These are phyloP conservation scores for Cygnus olor DNA, from an alignment of 2,797 vertebrate genomes.

Conservation along the genomic window DNA sequence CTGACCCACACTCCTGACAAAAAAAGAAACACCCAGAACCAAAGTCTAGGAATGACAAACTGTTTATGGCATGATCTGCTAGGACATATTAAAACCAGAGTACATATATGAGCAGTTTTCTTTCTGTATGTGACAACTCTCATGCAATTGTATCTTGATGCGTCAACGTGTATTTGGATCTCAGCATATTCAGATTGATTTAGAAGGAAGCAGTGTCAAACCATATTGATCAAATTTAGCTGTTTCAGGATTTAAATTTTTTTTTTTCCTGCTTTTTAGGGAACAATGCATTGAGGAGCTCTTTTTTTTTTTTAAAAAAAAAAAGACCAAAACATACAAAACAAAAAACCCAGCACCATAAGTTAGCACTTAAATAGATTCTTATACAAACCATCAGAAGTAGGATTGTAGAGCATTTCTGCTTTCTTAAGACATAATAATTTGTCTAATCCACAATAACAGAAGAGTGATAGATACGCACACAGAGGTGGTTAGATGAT, in stretches of 20 bases:
- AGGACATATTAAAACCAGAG: neutral
- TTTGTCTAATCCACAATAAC: neutral
- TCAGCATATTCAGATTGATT: slow-evolving; percentile 18
- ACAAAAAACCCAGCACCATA: too few relatives aligned
- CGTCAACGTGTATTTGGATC: slow-evolving; percentile 25
- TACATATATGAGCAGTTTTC: neutral
- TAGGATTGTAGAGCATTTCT: neutral
- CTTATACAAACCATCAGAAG: neutral
- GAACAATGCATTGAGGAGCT: neutral
- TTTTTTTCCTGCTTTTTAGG: neutral
- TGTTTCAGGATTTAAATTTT: neutral
- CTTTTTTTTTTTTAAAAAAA: neutral
- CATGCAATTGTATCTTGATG: neutral
- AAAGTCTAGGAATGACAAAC: neutral
- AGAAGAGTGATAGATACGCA: neutral
- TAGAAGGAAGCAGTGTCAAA: slow-evolving; percentile 36
- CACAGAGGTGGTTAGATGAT: neutral
- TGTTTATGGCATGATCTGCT: neutral
- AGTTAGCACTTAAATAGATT: neutral
- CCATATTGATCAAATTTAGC: neutral
- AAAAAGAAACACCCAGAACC: neutral
- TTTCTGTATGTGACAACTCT: neutral
- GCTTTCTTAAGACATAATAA: neutral
- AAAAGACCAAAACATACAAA: neutral
- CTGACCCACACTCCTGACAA: neutral